Evolutionary conservation across 2,888 invertebrate species (phyloP), one percentile per base, ranked within the genome.

Genomic region (Polia nebulosa): DNA sequence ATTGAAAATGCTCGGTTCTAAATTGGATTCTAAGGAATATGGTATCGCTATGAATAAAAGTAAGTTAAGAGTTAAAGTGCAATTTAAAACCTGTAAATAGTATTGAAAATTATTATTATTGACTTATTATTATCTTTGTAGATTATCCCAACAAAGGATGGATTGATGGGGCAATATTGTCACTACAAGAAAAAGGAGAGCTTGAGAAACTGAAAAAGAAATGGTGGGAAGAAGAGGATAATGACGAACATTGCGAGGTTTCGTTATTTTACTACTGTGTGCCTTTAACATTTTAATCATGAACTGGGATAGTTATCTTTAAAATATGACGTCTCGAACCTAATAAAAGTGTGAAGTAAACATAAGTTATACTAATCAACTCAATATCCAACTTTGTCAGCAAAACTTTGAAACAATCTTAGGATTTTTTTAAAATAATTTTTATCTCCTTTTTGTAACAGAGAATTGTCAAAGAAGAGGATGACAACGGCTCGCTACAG

Each of bases 141-240:
- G 98, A 97, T 90, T 97, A 97, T 2, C 97, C 97, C 0, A 97
- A 97, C 80, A 96, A 98, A 76, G 97, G 97, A 1, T 93, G 95
- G 41, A 97, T 99, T 61, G 99, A 98, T 84, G 97, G 97, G 68
- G 98, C 98, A 3, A 98, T 99, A 73, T 95, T 99, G 55, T 97
- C 97, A 86, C 96, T 99, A 58, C 99, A 99, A 95, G 99, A 99
- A 92, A 97, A 97, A 63, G 99, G 99, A 0, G 95, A 96, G 55
- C 95, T 99, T 9, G 97, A 96, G 47, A 95, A 96, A 49, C 90
- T 99, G 62, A 98, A 99, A 91, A 96, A 97, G 51, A 98, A 97
- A 91, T 99, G 99, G 99, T 99, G 99, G 99, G 97, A 97, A 86
- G 95, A 96, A 70, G 96, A 96, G 85, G 96, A 97, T 60, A 97